Conservation (phyloP, 2,888 invertebrate genomes). For the Mactromeris polynyma region DNA sequence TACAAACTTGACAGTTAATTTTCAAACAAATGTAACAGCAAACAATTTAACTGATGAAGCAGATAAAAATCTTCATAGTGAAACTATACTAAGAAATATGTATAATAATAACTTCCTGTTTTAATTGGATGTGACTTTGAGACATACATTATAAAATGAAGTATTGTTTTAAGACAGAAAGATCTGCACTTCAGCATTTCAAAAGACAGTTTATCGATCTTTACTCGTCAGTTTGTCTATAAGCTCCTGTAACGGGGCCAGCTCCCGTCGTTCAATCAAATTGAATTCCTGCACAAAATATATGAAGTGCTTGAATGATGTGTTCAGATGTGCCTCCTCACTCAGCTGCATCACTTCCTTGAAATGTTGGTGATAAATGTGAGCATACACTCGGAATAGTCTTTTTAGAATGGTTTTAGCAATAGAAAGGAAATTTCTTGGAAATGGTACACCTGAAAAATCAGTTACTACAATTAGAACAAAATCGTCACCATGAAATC, state of each 20-base stretch:
- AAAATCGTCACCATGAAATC: too few species aligned
- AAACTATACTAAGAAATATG: neutral
- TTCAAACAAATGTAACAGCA: neutral
- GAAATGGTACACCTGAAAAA: constrained; percentile 96
- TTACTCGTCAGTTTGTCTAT: constrained; percentile 91
- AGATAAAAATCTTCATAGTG: neutral
- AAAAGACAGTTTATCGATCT: constrained; percentile 66
- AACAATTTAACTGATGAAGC: neutral
- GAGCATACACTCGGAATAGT: constrained; percentile 99
- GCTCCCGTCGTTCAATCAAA: constrained; percentile 97
- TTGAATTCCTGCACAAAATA: constrained; percentile 99
- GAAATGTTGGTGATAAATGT: constrained; percentile 99
- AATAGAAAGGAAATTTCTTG: constrained; percentile 98
- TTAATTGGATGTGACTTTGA: neutral
- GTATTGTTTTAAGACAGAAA: neutral
- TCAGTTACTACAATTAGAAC: too few species aligned
- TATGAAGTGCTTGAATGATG: constrained; percentile 99
- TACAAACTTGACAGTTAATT: too few species aligned
- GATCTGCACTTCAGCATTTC: neutral
- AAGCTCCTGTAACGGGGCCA: constrained; percentile 98
- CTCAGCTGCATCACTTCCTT: constrained; percentile 97
- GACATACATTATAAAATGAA: neutral
- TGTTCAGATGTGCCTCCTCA: constrained; percentile 99
- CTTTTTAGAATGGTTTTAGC: constrained; percentile 99
- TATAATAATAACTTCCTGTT: neutral